phyloP scores from a whole-genome alignment of 2,888 invertebrate species.

The Oscheius sp. region DNA sequence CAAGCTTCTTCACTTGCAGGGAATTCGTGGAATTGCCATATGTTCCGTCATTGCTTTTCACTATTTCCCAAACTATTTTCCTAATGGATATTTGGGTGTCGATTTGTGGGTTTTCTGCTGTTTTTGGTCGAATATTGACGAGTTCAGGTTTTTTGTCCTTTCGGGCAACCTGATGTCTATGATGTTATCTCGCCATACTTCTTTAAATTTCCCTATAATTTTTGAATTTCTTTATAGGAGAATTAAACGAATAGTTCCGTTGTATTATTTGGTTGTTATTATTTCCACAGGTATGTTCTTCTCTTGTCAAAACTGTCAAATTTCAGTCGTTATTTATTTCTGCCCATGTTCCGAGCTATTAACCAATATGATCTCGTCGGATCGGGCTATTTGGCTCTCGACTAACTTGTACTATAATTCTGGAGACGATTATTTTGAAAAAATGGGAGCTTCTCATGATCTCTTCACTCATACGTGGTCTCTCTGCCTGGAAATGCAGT shows the following conservation, averaged over 20 bases:
- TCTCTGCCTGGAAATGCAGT: constrained; percentile 28
- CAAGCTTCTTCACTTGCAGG: constrained; percentile 26
- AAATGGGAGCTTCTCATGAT: constrained; percentile 14
- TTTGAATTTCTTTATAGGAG: neutral
- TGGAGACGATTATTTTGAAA: neutral
- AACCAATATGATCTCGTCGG: neutral
- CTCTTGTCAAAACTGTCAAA: neutral
- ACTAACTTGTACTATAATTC: neutral
- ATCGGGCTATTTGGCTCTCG: neutral
- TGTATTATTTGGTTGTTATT: neutral
- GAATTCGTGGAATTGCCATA: constrained; percentile 15
- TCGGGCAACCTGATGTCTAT: neutral
- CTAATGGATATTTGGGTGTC: constrained; percentile 29
- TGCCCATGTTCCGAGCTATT: constrained; percentile 1
- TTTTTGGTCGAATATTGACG: neutral
- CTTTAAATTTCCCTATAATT: neutral
- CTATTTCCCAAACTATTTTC: constrained; percentile 22
- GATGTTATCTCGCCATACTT: neutral
- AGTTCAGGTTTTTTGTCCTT: constrained; percentile 3
- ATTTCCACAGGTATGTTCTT: neutral
- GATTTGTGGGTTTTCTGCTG: constrained; percentile 8
- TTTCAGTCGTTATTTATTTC: neutral
- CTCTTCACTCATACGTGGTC: constrained; percentile 30
- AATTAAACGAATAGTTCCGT: neutral
- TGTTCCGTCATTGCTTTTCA: constrained; percentile 18